These are phyloP conservation scores for Cryptomyrus ogoouensis DNA, from an alignment of 2,113 vertebrate genomes.

Conservation along the genomic window DNA sequence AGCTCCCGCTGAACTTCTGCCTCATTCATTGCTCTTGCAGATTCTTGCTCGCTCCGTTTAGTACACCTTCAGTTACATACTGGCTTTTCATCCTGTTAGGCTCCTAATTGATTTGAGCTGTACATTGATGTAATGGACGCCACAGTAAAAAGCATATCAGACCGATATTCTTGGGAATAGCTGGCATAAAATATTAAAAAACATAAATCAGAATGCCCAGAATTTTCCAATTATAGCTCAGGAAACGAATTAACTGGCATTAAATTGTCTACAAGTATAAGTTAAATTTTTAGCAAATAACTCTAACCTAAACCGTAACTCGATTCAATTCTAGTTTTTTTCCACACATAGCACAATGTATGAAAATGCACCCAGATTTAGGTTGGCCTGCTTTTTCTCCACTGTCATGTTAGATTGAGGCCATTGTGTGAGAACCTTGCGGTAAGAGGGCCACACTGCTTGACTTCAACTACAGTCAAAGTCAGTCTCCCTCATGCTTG, in stretches of 20 bases:
- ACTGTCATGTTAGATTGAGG: constrained; percentile 1
- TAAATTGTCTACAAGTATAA: not conserved
- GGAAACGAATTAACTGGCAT: not conserved
- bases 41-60: not conserved
- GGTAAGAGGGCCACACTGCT: not conserved
- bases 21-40: not conserved
- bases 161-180: not conserved
- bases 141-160: not conserved
- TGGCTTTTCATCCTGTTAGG: not conserved
- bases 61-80: not conserved
- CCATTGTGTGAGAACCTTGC: not conserved
- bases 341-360: not conserved
- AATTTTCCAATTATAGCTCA: not conserved
- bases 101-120: not conserved
- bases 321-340: not conserved
- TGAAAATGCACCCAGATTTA: not conserved
- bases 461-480: not conserved
- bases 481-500: constrained; percentile 12
- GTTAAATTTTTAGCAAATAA: not conserved
- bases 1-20: not conserved
- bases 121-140: not conserved
- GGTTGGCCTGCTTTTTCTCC: not conserved
- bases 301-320: not conserved
- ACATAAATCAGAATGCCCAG: not conserved
- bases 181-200: not conserved